These are phyloP conservation scores for Drosophila miranda DNA, from an alignment of 1,140 invertebrate genomes.

Conservation along the genomic window DNA sequence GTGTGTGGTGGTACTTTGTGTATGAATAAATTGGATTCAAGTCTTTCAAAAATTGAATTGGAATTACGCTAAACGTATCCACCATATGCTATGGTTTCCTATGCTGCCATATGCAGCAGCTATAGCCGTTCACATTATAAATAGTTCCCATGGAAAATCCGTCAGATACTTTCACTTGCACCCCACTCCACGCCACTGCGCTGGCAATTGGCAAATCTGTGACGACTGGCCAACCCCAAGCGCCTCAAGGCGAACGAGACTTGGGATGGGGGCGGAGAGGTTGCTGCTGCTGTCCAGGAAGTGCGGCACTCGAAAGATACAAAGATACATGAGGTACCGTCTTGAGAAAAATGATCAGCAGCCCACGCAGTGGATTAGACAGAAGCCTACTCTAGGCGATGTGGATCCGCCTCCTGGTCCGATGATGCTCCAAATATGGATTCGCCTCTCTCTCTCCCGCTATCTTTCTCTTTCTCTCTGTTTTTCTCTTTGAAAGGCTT, in stretches of 20 bases:
- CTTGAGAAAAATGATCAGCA: conserved; percentile 62
- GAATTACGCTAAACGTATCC: neutral
- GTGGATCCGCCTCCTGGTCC: conserved; percentile 4
- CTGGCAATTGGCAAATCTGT: conserved; percentile 40
- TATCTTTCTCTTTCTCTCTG: neutral
- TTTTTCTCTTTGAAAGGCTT: conserved; percentile 33
- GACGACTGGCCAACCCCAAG: conserved; percentile 17
- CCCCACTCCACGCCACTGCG: conserved; percentile 10
- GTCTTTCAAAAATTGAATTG: conserved; percentile 24
- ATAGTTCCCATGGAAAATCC: conserved; percentile 3
- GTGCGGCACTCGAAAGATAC: neutral
- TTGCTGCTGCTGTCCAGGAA: conserved; percentile 42
- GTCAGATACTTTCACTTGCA: conserved; percentile 44
- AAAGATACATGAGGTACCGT: conserved; percentile 12
- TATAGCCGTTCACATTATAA: no score
- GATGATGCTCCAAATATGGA: conserved; percentile 22
- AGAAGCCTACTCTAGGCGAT: conserved; percentile 20
- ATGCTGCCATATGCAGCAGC: no score
- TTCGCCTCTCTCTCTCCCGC: conserved; percentile 5
- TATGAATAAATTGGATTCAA: conserved; percentile 40
- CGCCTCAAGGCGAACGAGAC: conserved; percentile 35
- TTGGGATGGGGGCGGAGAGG: conserved; percentile 24
- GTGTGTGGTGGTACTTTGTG: conserved; percentile 17
- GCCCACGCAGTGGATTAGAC: conserved; percentile 51
- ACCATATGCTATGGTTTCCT: no score